Conservation (phyloP, 2,113 vertebrate genomes). For the Pelodiscus sinensis region DNA sequence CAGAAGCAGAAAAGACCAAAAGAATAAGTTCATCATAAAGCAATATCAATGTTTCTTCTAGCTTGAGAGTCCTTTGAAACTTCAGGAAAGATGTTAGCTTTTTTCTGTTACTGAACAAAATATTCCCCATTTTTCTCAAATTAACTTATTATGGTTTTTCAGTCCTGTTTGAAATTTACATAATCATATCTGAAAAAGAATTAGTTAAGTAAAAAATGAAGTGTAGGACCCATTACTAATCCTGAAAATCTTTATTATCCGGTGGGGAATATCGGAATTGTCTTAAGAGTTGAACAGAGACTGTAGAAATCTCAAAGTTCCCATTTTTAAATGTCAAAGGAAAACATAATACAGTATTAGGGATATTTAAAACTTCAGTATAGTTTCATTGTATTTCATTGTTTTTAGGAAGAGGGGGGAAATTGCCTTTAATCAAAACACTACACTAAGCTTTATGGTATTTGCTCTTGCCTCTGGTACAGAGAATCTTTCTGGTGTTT, state of each 20-base stretch:
- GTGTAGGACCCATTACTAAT: neutral
- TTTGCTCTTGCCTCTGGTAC: neutral
- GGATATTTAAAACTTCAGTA: neutral
- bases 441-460: neutral
- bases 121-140: neutral
- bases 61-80: neutral
- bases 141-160: neutral
- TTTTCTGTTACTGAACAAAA: too few relatives aligned
- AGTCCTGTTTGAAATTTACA: neutral
- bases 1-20: neutral
- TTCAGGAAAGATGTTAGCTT: neutral
- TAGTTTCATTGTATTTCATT: neutral
- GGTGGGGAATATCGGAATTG: neutral
- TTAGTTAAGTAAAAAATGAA: neutral
- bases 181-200: neutral
- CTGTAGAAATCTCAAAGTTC: neutral
- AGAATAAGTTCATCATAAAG: neutral
- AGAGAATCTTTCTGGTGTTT: neutral
- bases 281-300: neutral
- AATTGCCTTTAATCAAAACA: neutral
- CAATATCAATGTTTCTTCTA: neutral
- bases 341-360: neutral
- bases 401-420: neutral
- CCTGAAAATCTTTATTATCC: neutral
- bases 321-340: neutral